Evolutionary conservation across 2,113 vertebrate species (phyloP), one percentile per base, ranked within the genome.

Genomic region (Malurus cyaneus): DNA sequence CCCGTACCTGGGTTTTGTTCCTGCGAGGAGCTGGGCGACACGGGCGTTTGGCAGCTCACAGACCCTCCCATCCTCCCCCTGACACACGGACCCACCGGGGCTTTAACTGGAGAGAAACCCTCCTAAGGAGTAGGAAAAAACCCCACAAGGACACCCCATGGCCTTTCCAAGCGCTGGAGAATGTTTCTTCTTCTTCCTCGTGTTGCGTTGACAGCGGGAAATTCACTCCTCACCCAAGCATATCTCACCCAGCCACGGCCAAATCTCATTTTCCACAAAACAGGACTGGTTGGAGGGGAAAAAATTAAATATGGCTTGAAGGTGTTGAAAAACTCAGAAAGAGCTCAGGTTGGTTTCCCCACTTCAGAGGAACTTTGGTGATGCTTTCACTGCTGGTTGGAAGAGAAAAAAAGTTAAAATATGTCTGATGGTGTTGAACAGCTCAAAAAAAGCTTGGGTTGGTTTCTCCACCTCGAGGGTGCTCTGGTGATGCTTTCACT

Each of bases 51-150:
- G 99, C 99, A 99, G 97, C 98, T 99, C 74, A 99, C 98, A 6
- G 99, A 99, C 54, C 99, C 99, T 11, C 99, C 99, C 53, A 99
- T 99, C 96, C 97, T 99, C 86, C 99, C 99, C 14, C 98, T 99
- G 67, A 99, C 99, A 72, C 99, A 99, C 0, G 99, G 99, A 97
- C 99, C 99, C 32, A 99, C 99, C 46, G 99, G 88, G 99, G 99
- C 97, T 99, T 99, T 98, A 99, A 99, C 98, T 99, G 99, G 99
- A 98, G 99, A 98, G 99, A 99, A 97, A 99, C 99, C 47, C 96
- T 99, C 42, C 98, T 99, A 41, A 99, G 99, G 80, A n/a, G n/a
- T n/a, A 96, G 44, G 70, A 15, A 11, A 6, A 11, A 6, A 14
- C 10, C 5, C 0, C 11, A 82, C 18, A 41, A 65, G 83, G 36